Evolutionary conservation across 92 coral and sea anemone species (phyloP).

Genomic region (Phenganax subtilis): DNA sequence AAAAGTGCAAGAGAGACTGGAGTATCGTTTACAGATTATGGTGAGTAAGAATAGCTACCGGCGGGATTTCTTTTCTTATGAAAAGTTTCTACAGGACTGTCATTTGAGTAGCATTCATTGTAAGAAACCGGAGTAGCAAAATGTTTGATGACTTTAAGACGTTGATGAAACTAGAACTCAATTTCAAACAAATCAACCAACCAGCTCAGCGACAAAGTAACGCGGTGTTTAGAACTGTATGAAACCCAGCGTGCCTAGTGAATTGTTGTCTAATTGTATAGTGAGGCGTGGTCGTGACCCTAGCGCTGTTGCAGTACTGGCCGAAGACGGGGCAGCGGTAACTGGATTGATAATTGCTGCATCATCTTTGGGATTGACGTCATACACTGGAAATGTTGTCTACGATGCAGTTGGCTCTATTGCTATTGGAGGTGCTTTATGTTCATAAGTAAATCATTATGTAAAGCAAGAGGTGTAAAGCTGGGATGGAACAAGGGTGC

Average conservation of each 20-base stretch:
- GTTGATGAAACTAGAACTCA: too few species aligned
- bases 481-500: too few species aligned
- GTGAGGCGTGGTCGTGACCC: constrained; percentile 98
- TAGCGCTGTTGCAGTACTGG: constrained; percentile 81
- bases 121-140: too few species aligned
- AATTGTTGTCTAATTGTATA: constrained; percentile 20
- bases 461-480: not conserved
- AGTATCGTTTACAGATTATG: constrained; percentile 77
- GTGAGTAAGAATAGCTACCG: constrained; percentile 47
- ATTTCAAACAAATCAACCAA: too few species aligned
- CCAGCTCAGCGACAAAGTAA: not conserved
- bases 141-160: too few species aligned
- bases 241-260: not conserved
- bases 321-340: constrained; percentile 97
- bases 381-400: constrained; percentile 92
- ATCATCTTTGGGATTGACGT: constrained; percentile 79
- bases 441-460: not conserved
- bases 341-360: constrained; percentile 87
- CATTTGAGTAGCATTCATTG: too few species aligned
- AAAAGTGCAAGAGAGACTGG: constrained; percentile 91
- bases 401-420: constrained; percentile 92
- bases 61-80: too few species aligned
- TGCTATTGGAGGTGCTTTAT: constrained; percentile 80
- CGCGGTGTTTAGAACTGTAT: not conserved
- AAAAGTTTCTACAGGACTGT: too few species aligned